Conservation (phyloP, 2,888 invertebrate species). For the Schrankia costaestrigalis region DNA sequence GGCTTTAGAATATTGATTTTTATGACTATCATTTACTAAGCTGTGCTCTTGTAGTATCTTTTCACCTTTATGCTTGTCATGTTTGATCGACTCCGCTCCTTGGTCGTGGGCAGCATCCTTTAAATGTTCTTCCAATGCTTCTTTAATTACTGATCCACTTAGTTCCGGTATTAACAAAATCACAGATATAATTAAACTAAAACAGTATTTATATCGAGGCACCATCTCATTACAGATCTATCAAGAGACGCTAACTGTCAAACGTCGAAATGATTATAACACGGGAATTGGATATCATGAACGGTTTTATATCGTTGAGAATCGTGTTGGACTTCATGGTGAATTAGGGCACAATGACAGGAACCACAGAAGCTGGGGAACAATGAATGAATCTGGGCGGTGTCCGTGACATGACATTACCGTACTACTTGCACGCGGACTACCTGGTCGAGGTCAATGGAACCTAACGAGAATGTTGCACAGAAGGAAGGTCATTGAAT, state of each 20-base stretch:
- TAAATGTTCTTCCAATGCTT: conserved; percentile 71
- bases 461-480: conserved; percentile 50
- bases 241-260: conserved; percentile 37
- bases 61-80: conserved; percentile 70
- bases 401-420: conserved; percentile 71
- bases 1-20: conserved; percentile 68
- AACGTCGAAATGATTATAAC: conserved; percentile 50
- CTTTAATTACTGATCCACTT: conserved; percentile 61
- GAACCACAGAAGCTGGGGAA: conserved; percentile 65
- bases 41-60: conserved; percentile 70
- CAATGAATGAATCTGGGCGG: conserved; percentile 54
- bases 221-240: conserved; percentile 58
- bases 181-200: conserved; percentile 46
- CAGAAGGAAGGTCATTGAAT: conserved; percentile 50
- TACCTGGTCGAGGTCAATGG: conserved; percentile 60
- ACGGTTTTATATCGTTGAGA: conserved; percentile 70
- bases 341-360: conserved; percentile 74
- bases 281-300: conserved; percentile 47
- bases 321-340: conserved; percentile 71
- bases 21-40: conserved; percentile 63
- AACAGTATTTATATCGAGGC: conserved; percentile 45
- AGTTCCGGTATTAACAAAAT: conserved; percentile 46
- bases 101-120: conserved; percentile 70
- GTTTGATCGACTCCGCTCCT: conserved; percentile 62
- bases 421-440: conserved; percentile 42